Base-by-base conservation (phyloP, 2,797 vertebrate genomes). In the Parambassis ranga region DNA sequence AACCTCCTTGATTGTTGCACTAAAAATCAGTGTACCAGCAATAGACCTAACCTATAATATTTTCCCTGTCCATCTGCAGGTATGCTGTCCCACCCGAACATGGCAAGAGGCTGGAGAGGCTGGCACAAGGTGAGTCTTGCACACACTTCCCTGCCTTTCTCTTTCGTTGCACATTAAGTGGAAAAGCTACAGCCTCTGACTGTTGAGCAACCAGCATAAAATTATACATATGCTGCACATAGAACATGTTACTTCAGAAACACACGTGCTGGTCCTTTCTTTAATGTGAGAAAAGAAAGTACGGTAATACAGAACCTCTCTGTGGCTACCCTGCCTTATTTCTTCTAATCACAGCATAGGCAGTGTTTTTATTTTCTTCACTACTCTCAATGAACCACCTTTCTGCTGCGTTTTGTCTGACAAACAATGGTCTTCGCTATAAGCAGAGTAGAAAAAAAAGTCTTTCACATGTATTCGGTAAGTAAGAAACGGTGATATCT, bases 41-140 rank as follows among this genome's bases (percentile, higher is more conserved):
- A 8, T 2, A 23, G 5, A 50, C 16, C 19, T 15, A 64, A 41
- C 24, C 33, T 10, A 58, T 39, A 5, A 18, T 13, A 20, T 27
- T 41, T 26, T 53, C 26, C 19, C 31, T 7, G 14, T 60, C 28
- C 75, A 15, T 77, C 66, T 81, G 36, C 83, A 93, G 92, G 92
- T 93, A 93, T 22, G 46, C 77, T 1, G 27, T 93, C 65, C 91
- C 92, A 51, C 92, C 92, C 11, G 92, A 92, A 50, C 92, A 93
- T 1, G 92, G 92, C 51, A 93, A 93, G 71, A 87, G 92, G 53
- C 80, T 93, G 46, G 92, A 93, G 81, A 87, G 92, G 76, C 85
- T 93, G 49, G 92, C 92, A 4, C 87, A 93, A 91, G 92, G 92
- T 93, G 58, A 90, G 73, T 5, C n/a, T 3, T 49, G 23, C 1